Base-by-base conservation (phyloP, 2,113 vertebrate species). In the Glaucomys volans region DNA sequence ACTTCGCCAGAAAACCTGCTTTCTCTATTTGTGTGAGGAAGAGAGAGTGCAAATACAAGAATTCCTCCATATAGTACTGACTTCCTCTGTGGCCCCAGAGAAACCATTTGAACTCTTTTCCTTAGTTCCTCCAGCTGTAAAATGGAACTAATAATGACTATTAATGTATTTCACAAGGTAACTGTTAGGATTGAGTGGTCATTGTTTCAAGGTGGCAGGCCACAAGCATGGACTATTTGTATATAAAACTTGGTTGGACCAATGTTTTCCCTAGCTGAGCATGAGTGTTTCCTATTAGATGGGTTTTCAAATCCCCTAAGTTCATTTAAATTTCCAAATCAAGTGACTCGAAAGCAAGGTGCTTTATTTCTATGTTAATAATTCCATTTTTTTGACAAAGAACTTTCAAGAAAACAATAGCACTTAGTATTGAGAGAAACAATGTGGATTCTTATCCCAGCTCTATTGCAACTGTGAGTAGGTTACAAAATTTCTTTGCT, bases 41-140 rank as follows among this genome's bases (percentile, higher is more conserved):
- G 83, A 95, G 37, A 79, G 72, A 82, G 32, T 76, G 40, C 20
- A 47, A 87, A 87, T 8, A 32, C 50, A 93, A 47, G 89, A 57
- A 91, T 96, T 90, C 94, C 76, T 97, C 54, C 9, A 0, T 72
- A 66, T 84, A 57, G 69, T 28, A 44, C 64, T 37, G 64, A 91
- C 93, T 97, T 97, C 95, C 96, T 96, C 30, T 95, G 95, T 94
- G 96, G 72, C 94, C 95, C 92, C 96, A 89, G 94, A 94, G 91
- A 97, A 97, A 88, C 94, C 91, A 87, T 95, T 96, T 47, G 52
- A 95, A 80, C 66, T 67, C 82, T 88, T 79, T 91, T 94, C 86
- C 52, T 97, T 94, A 62, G 72, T 81, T 89, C 89, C 57, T 79
- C 86, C 94, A 95, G 91, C 94, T 97, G 75, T 97, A 72, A 95